Conservation (phyloP, 1,140 invertebrate species). For the Drosophila simulans region DNA sequence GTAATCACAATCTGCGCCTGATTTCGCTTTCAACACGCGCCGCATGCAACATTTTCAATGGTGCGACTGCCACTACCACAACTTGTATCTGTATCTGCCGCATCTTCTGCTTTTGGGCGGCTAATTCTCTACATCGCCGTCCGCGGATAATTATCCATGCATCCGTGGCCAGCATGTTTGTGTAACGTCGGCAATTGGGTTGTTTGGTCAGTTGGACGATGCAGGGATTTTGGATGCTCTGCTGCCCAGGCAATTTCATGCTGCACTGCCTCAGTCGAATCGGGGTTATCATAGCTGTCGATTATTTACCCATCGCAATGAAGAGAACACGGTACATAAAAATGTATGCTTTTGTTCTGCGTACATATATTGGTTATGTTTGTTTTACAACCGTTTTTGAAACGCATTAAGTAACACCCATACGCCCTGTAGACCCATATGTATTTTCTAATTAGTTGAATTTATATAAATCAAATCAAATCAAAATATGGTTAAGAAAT, state of each 20-base stretch:
- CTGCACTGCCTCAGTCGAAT: conserved; percentile 66
- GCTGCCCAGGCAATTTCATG: conserved; percentile 66
- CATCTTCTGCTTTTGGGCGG: conserved; percentile 44
- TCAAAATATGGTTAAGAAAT: background rate
- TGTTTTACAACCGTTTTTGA: conserved; percentile 8
- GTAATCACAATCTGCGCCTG: conserved; percentile 48
- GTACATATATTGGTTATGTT: conserved; percentile 11
- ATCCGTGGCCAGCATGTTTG: conserved; percentile 76
- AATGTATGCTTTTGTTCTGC: background rate
- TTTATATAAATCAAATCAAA: background rate
- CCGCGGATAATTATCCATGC: conserved; percentile 65
- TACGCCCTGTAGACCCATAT: background rate
- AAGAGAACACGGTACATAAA: background rate
- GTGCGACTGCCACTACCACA: background rate
- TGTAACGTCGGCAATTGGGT: conserved; percentile 72
- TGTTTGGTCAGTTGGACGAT: conserved; percentile 71
- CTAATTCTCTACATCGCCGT: conserved; percentile 28
- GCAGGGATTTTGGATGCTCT: conserved; percentile 28
- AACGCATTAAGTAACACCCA: background rate
- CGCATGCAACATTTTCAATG: conserved; percentile 60
- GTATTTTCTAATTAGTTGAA: background rate
- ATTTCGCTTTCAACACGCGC: conserved; percentile 73
- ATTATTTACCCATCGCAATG: conserved; percentile 13
- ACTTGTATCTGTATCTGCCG: background rate
- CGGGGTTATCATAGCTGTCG: conserved; percentile 50